Base-by-base conservation (phyloP, 2,113 vertebrate species). In the Dolichallabes microphthalmus region DNA sequence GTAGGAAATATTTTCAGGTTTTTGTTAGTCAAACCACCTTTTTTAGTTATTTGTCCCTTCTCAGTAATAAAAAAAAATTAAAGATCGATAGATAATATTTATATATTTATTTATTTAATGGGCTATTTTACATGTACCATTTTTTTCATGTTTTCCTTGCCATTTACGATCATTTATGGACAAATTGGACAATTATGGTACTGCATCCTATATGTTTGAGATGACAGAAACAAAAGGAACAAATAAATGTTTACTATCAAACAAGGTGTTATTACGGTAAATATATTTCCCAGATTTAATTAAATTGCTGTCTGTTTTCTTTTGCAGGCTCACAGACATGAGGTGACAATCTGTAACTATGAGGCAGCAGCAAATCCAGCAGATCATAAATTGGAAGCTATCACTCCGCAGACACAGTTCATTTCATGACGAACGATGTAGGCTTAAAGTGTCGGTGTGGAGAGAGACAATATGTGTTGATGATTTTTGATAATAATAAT, bases 331-430 rank as follows among this genome's bases (percentile, higher is more conserved):
- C 93, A 96, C 88, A 96, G 97, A 83, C 97, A 99, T 11, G 95
- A 98, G 84, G 97, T 99, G 90, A 98, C 97, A 10, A 97, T 99
- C 95, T 99, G 98, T 91, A 99, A 95, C 92, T 99, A 99, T 0
- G 98, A 99, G 90, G 95, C 97, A 0, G 84, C 97, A 0, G 97
- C 98, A 1, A 99, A 98, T 91, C 98, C 97, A 0, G 95, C 97
- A 1, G 98, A 99, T 91, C 98, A 99, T 93, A 96, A 93, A 91
- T 32, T 97, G 89, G 94, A 96, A 82, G 96, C 94, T 30, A 92
- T 97, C 87, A 95, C 96, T 32, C 97, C 97, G 0, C 96, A 97
- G 90, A 97, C 96, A 32, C 96, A 97, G 88, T 98, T 98, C 91
- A 98, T 99, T 92, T 97, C 97, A 86, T 98, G 92, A 94, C 64